Percentiles rank a stretch among this genome's conserved stretches.
Evolutionary conservation across 2,888 invertebrate genomes (phyloP).

Genomic region (Sinodicranocentrus sp.): DNA sequence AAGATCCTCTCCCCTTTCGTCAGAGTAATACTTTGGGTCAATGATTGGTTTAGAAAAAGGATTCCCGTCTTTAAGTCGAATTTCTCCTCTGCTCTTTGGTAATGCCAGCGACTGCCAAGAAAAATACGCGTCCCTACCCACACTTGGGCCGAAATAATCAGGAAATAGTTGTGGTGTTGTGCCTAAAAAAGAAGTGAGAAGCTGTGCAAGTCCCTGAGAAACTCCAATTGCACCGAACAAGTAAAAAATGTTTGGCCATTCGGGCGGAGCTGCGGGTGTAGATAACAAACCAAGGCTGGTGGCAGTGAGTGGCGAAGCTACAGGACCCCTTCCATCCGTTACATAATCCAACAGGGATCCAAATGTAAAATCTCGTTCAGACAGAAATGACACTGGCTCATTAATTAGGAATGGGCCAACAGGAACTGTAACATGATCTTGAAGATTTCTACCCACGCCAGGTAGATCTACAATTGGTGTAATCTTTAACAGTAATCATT

Average conservation of each 20-base stretch:
- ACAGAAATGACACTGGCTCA: neutral
- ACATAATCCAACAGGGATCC: neutral
- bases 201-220: neutral
- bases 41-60: conserved; percentile 40
- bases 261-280: neutral
- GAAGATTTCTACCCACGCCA: conserved; percentile 71
- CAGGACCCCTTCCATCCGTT: neutral
- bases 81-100: conserved; percentile 42
- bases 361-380: conserved; percentile 12
- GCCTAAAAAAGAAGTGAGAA: neutral
- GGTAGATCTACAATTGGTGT: conserved; percentile 62
- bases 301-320: neutral
- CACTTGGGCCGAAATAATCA: neutral
- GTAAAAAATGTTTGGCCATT: neutral
- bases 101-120: conserved; percentile 15
- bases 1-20: conserved; percentile 41
- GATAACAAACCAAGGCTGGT: neutral
- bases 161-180: neutral
- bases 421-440: conserved; percentile 63
- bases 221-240: neutral
- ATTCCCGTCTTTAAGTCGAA: conserved; percentile 26
- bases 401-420: conserved; percentile 71
- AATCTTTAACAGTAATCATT: conserved; percentile 5
- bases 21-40: conserved; percentile 60
- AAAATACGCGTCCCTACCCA: conserved; percentile 40